phyloP scores from a whole-genome alignment of 2,888 invertebrate species.

The Eristalis arbustorum region DNA sequence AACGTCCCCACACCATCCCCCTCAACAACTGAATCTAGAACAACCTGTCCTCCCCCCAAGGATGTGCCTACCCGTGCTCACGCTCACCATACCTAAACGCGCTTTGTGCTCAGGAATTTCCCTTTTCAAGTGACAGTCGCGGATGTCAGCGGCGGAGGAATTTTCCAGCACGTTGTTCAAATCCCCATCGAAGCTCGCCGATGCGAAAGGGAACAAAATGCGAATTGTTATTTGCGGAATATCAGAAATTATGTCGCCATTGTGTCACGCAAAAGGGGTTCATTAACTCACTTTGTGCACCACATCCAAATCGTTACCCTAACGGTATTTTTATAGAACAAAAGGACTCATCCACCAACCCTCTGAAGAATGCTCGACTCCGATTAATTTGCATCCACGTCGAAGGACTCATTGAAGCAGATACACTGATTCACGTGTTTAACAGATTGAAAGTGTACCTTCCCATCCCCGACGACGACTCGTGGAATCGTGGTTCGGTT shows the following conservation, averaged over 20 bases:
- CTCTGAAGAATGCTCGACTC: constrained; percentile 7
- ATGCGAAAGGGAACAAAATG: not conserved
- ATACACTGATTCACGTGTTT: constrained; percentile 43
- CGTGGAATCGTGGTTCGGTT: not conserved
- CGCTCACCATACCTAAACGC: too few relatives aligned
- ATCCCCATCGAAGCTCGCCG: not conserved
- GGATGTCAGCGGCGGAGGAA: not conserved
- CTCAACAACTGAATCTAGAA: too few relatives aligned
- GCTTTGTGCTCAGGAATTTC: not conserved
- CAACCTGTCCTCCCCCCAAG: too few relatives aligned
- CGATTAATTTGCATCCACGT: constrained; percentile 41
- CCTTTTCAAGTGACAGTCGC: not conserved
- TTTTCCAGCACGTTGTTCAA: not conserved
- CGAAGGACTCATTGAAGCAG: constrained; percentile 31
- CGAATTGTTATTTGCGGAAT: not conserved
- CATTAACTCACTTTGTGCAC: not conserved
- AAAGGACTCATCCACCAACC: not conserved
- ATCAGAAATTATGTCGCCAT: not conserved
- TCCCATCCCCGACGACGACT: not conserved
- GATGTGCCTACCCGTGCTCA: too few relatives aligned
- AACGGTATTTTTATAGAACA: not conserved
- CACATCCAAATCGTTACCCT: not conserved
- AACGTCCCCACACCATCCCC: too few relatives aligned
- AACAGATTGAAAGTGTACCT: constrained; percentile 33
- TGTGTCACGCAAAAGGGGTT: not conserved